Base-by-base conservation (phyloP, 2,113 vertebrate species). In the Paedocypris sp. region DNA sequence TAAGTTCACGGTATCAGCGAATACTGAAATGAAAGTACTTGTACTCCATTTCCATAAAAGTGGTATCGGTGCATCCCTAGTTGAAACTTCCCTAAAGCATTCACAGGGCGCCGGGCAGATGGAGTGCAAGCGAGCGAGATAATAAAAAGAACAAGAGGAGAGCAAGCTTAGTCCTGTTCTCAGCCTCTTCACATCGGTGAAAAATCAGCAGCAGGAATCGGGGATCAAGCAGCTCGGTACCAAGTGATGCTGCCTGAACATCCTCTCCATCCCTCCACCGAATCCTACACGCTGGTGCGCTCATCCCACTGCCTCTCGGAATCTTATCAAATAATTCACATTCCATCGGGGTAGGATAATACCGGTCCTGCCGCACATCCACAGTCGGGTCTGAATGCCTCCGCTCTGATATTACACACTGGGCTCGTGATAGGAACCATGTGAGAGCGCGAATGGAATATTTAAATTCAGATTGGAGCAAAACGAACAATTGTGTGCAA, bases 301-400 rank as follows among this genome's bases (percentile, higher is more conserved):
- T 6, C 57, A 50, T 35, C 16, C 54, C 3, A 50, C 70, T 70
- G 70, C 63, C 74, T 62, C 33, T 47, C 35, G n/a, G 26, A 69
- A 70, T 73, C 75, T 72, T 71, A 67, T 74, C 74, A 73, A 72
- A 72, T 72, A 71, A 71, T 73, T 73, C 67, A 19, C 53, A 61
- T 69, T 73, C 46, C 60, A 61, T 19, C 54, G 19, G 19, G 29
- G 22, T 12, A 35, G 22, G 56, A 18, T 12, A 41, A 32, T 62
- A 62, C 64, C 60, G 58, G 58, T 39, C 45, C 61, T 62, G 67
- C 46, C 11, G 43, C 12, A 4, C 19, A 35, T 54, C 50, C 47
- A 4, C 25, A 51, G 46, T 56, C 43, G 38, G 61, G 63, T 49
- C 52, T 64, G 46, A 60, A 67, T 29, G 43, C 46, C 43, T 62